Evolutionary conservation across 2,888 invertebrate genomes (phyloP).

Genomic region (Therioaphis trifolii): DNA sequence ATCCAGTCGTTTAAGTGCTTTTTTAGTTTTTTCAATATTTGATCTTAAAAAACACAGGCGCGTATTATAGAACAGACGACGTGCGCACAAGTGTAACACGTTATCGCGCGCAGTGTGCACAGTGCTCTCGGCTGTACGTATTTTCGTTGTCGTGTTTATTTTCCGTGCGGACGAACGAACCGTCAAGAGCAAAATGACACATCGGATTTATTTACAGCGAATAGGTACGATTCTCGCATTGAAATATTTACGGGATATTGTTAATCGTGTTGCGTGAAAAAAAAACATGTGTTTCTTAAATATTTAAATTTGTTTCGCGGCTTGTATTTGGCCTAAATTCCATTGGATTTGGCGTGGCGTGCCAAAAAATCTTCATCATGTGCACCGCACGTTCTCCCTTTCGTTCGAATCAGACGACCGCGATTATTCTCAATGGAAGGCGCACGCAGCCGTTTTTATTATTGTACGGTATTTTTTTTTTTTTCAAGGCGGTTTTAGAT

Average conservation of each 20-base stretch:
- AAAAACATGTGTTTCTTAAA: slow-evolving; percentile 47
- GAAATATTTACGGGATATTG: neutral
- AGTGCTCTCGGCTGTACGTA: too few species aligned
- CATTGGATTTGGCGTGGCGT: slow-evolving; percentile 20
- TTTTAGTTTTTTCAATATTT: too few species aligned
- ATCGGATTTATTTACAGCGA: slow-evolving; percentile 1
- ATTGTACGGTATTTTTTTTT: neutral
- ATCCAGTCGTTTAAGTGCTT: too few species aligned
- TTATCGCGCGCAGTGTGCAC: too few species aligned
- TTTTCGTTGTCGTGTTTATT: neutral
- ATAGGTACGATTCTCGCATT: neutral
- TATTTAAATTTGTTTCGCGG: slow-evolving; percentile 49
- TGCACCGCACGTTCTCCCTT: neutral
- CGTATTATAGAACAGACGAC: too few species aligned
- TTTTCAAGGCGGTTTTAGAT: neutral
- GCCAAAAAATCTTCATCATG: slow-evolving; percentile 50
- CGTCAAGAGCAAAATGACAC: neutral
- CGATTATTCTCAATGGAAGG: neutral
- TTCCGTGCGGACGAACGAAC: too few species aligned
- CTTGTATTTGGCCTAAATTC: slow-evolving; percentile 62
- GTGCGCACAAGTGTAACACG: too few species aligned
- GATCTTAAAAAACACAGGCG: too few species aligned
- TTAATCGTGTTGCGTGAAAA: slow-evolving; percentile 23
- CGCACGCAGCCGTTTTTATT: neutral
- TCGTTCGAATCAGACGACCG: neutral